phyloP scores from a whole-genome alignment of 2,888 invertebrate genomes.

The Copidosoma aretas region DNA sequence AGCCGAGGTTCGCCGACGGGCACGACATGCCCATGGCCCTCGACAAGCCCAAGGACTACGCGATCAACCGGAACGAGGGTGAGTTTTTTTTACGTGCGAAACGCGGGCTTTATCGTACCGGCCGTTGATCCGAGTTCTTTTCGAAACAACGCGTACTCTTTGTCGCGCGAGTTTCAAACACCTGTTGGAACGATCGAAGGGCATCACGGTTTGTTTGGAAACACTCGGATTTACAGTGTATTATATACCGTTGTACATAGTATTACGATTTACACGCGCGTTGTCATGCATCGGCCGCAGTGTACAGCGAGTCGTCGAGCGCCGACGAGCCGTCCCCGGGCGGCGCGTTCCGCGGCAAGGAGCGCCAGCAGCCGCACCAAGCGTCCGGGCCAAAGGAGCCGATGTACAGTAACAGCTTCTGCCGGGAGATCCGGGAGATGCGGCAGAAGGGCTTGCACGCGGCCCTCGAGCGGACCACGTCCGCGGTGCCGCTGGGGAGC shows the following conservation, averaged over 20 bases:
- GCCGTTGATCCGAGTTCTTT: no score
- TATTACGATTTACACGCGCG: no score
- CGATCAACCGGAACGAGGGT: constrained; percentile 21
- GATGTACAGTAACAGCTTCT: constrained; percentile 38
- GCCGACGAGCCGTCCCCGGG: constrained; percentile 14
- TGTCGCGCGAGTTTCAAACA: no score
- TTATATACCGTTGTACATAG: no score
- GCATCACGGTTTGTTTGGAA: no score
- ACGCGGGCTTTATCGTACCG: no score
- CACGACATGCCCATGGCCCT: constrained; percentile 29
- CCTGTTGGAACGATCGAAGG: background rate
- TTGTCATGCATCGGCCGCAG: background rate
- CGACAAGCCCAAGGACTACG: constrained; percentile 38
- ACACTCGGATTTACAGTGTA: no score
- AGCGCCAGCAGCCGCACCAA: background rate
- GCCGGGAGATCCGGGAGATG: constrained; percentile 35
- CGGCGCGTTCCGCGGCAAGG: constrained; percentile 3
- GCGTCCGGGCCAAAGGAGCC: constrained; percentile 23
- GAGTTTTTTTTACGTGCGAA: background rate
- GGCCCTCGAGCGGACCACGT: constrained; percentile 21
- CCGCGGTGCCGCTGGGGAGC: background rate
- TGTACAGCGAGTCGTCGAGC: constrained; percentile 20
- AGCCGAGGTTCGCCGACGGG: background rate
- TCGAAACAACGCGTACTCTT: no score
- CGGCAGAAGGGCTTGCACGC: constrained; percentile 35